Conservation (phyloP, 1,140 invertebrate genomes). For the Pemphigus obesinymphae region DNA sequence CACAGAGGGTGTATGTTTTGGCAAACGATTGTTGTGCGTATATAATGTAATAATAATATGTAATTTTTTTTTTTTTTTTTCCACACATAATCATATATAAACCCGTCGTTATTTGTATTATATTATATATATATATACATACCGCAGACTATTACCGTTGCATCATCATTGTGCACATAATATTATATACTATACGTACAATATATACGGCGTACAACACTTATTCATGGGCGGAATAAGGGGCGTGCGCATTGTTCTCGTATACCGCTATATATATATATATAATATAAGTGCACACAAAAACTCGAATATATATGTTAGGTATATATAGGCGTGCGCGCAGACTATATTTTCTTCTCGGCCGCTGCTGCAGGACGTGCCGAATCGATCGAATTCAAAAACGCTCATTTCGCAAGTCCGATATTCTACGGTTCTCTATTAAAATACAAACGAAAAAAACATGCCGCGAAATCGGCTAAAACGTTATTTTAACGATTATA, state of each 20-base stretch:
- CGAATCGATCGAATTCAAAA: too few relatives aligned
- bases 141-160: constrained; percentile 17
- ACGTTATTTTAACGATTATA: too few relatives aligned
- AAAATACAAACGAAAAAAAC: too few relatives aligned
- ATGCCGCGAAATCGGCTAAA: too few relatives aligned
- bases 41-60: constrained; percentile 14
- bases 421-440: too few relatives aligned
- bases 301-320: too few relatives aligned
- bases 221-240: neutral
- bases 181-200: neutral
- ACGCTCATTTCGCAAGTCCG: too few relatives aligned
- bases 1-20: constrained; percentile 23
- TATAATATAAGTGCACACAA: too few relatives aligned
- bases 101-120: neutral
- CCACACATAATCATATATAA: neutral
- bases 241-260: neutral
- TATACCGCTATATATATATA: neutral
- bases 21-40: constrained; percentile 2
- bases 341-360: too few relatives aligned
- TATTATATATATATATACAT: neutral
- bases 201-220: neutral
- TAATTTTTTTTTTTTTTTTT: neutral
- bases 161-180: neutral
- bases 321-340: too few relatives aligned
- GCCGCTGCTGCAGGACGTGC: too few relatives aligned